Base-by-base conservation (phyloP, 2,113 vertebrate genomes). In the Paramormyrops kingsleyae region DNA sequence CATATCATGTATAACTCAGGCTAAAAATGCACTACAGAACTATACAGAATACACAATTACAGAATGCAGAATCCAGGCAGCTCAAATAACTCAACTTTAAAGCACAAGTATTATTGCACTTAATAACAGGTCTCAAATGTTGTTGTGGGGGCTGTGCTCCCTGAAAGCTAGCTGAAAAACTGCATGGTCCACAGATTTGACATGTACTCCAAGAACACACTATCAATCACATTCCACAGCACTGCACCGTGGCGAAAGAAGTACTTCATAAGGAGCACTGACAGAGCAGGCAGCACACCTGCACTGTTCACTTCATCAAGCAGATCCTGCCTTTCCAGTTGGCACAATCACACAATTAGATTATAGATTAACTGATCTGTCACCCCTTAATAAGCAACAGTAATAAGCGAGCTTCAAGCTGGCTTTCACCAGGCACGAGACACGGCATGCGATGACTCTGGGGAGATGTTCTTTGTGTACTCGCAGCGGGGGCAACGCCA, bases 321-420 rank as follows among this genome's bases (percentile, higher is more conserved):
- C 74, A 80, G 74, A 42, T 42, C 31, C 13, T 13, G 47, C 3
- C 46, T 86, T 86, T n/a, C 19, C 46, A 50, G n/a, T 9, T 86
- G 83, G 44, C 47, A 86, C 8, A 49, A 86, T 47, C 47, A n/a
- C 44, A 6, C 8, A 15, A 13, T 86, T 86, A 86, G 46, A 86
- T 50, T 85, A 50, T 86, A 31, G n/a, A 86, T 50, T 50, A 50
- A 86, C 6, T 86, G 46, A 86, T 86, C 83, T 86, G 83, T 17
- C 47, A 86, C 50, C n/a, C n/a, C 9, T 49, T 31, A 47, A 86
- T 15, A 86, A 86, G 44, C 24, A 27, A 49, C 12, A 5, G 42
- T 50, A 86, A 86, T 50, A 86, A 86, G 12, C 5, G 9, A 88
- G 27, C 12, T 39, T 50, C 49, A 27, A 56, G 21, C 83, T 86